phyloP scores from a whole-genome alignment of 2,113 vertebrate genomes.

The Blennius ocellaris region DNA sequence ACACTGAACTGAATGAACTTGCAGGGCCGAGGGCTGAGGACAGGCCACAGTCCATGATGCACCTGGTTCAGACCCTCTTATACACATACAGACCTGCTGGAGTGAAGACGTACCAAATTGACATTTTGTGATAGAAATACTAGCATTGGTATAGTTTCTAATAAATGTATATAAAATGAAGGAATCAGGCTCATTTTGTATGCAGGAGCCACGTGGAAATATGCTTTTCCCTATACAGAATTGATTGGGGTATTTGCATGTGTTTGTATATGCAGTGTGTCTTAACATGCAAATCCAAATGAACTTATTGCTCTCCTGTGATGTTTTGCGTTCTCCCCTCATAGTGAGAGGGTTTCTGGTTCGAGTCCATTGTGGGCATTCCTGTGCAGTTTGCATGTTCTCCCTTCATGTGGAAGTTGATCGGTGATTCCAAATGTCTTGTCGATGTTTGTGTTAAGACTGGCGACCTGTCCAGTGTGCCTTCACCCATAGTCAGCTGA shows the following conservation, averaged over 20 bases:
- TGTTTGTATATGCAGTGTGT: not conserved
- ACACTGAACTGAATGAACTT: constrained; percentile 59
- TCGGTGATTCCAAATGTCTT: too few relatives aligned
- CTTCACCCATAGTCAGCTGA: too few relatives aligned
- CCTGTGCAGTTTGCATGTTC: too few relatives aligned
- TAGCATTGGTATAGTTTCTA: constrained; percentile 7
- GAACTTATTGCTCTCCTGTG: too few relatives aligned
- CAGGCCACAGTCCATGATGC: too few relatives aligned
- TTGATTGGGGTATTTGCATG: not conserved
- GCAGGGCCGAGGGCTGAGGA: not conserved
- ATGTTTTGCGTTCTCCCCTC: too few relatives aligned
- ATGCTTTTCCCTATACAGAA: not conserved
- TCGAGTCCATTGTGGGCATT: too few relatives aligned
- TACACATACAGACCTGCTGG: not conserved
- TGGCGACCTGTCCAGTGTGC: too few relatives aligned
- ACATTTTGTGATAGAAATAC: not conserved
- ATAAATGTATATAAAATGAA: not conserved
- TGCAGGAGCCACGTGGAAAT: not conserved
- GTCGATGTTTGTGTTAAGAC: too few relatives aligned
- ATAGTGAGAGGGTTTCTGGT: too few relatives aligned
- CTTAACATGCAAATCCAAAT: not conserved
- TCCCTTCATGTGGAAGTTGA: too few relatives aligned
- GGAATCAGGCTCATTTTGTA: not conserved
- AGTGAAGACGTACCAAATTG: not conserved
- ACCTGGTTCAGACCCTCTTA: not conserved